Conservation (phyloP, 2,113 vertebrate genomes). For the Ifrita kowaldi region DNA sequence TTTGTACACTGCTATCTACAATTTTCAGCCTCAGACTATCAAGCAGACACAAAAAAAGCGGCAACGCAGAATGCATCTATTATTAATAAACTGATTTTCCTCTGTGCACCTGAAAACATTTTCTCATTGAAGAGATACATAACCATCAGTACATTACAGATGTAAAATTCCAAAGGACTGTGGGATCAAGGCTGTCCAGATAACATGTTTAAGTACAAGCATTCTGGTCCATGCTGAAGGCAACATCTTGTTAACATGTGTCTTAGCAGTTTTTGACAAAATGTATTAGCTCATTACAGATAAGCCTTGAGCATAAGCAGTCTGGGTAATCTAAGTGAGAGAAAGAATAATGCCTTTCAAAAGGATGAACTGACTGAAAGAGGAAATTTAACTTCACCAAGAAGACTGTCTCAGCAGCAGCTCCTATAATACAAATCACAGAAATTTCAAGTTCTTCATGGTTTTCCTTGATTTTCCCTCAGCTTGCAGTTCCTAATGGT, state of each 20-base stretch:
- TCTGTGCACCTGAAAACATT: not conserved
- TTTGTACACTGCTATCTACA: not conserved
- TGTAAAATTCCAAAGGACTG: not conserved
- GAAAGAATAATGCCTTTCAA: not conserved
- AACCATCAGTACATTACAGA: not conserved
- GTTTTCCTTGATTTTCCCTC: not conserved
- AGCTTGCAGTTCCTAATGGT: not conserved
- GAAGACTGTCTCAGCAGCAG: not conserved
- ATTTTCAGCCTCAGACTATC: not conserved
- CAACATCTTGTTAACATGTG: conserved; percentile 3
- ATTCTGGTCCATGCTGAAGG: not conserved
- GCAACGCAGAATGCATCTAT: not conserved
- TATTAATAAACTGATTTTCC: not conserved
- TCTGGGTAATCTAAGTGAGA: not conserved
- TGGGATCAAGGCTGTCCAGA: not conserved
- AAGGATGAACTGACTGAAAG: not conserved
- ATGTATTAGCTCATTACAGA: not conserved
- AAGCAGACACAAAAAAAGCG: not conserved
- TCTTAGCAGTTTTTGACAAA: not conserved
- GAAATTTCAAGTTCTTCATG: not conserved
- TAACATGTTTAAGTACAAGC: not conserved
- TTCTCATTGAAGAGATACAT: not conserved
- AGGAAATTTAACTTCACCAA: not conserved
- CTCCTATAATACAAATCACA: not conserved
- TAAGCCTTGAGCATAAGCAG: not conserved